Conservation (phyloP, 2,797 vertebrate genomes). For the Cuniculus paca region DNA sequence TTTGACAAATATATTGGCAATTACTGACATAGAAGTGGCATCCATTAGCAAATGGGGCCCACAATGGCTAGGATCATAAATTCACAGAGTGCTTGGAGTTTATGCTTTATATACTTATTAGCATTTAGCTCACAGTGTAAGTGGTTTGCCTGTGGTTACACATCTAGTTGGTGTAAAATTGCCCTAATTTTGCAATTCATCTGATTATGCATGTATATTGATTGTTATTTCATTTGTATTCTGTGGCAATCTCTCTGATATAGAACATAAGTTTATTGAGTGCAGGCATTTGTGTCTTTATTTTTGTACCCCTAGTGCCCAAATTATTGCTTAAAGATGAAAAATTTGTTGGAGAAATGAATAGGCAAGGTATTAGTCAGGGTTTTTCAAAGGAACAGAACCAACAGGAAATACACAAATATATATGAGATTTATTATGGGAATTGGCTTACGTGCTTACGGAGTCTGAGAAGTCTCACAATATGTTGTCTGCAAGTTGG, state of each 20-base stretch:
- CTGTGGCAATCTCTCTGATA: background rate
- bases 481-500: constrained; percentile 14
- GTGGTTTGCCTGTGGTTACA: constrained; percentile 11
- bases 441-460: background rate
- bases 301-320: constrained; percentile 19
- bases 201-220: background rate
- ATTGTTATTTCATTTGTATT: constrained; percentile 21
- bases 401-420: background rate
- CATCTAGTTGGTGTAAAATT: background rate
- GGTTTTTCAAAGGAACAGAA: constrained; percentile 24
- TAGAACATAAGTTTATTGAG: constrained; percentile 25
- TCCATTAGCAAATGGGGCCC: background rate
- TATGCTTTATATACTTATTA: background rate
- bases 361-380: constrained; percentile 8
- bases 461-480: constrained; percentile 49
- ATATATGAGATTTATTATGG: background rate
- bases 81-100: background rate
- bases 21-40: background rate
- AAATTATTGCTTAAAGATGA: constrained; percentile 21
- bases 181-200: constrained; percentile 35
- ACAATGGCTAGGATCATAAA: background rate
- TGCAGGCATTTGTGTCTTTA: background rate
- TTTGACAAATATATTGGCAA: constrained; percentile 23
- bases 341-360: constrained; percentile 57
- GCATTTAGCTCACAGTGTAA: background rate